Evolutionary conservation across 2,797 vertebrate species (phyloP).

Genomic region (Crenichthys baileyi): DNA sequence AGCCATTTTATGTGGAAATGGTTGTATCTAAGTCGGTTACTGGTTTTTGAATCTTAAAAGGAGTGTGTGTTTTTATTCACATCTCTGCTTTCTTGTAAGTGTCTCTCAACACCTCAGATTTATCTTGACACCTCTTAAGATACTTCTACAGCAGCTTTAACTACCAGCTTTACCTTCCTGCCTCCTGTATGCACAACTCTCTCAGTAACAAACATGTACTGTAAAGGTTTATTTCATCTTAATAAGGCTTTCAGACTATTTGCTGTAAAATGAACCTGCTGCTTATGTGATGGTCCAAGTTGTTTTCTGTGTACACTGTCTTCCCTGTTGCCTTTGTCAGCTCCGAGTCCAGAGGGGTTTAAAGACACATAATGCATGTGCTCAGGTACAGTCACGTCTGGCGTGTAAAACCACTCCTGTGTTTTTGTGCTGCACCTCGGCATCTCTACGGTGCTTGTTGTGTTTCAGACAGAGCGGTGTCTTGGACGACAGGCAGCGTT

Average conservation of each 20-base stretch:
- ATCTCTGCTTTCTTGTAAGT: not conserved
- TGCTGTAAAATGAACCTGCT: not conserved
- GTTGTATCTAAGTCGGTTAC: not conserved
- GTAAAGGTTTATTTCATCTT: not conserved
- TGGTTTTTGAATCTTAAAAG: too few relatives aligned
- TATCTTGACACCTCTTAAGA: not conserved
- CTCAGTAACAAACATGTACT: not conserved
- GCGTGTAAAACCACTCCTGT: slow-evolving; percentile 44
- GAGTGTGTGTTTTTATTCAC: not conserved
- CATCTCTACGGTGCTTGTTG: slow-evolving; percentile 53
- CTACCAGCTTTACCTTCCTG: not conserved
- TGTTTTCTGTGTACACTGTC: slow-evolving; percentile 1
- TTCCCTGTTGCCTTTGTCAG: slow-evolving; percentile 29
- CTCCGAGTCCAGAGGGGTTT: slow-evolving; percentile 15
- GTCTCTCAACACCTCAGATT: not conserved
- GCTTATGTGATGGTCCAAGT: slow-evolving; percentile 6
- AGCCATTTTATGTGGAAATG: not conserved
- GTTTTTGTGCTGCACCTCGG: slow-evolving; percentile 44
- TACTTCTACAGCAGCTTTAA: not conserved
- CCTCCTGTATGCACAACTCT: not conserved
- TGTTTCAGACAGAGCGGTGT: slow-evolving; percentile 42
- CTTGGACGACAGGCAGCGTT: slow-evolving; percentile 51
- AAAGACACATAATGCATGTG: slow-evolving; percentile 14
- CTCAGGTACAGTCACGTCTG: slow-evolving; percentile 55
- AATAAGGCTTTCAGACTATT: not conserved